Evolutionary conservation across 2,888 invertebrate species (phyloP).

Genomic region (Drosophila aldrichi): DNA sequence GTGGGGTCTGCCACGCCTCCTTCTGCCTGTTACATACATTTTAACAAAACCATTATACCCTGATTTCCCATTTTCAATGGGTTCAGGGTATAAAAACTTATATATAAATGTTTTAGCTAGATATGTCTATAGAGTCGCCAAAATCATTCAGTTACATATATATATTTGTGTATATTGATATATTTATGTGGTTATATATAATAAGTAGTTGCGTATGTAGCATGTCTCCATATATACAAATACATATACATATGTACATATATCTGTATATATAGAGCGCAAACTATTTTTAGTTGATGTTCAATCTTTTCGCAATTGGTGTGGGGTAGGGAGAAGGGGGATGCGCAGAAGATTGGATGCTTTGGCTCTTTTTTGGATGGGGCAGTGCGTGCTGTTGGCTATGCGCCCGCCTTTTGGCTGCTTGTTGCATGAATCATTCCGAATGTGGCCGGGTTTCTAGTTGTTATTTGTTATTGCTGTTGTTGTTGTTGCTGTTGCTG

Average conservation of each 20-base stretch:
- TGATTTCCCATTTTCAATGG: no score
- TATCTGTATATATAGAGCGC: conserved; percentile 76
- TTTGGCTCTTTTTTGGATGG: conserved; percentile 28
- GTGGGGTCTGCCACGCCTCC: no score
- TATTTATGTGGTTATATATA: conserved; percentile 9
- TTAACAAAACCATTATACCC: no score
- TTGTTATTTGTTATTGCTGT: conserved; percentile 38
- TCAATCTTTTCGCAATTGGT: conserved; percentile 73
- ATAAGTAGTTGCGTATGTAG: conserved; percentile 13
- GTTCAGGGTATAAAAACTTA: no score
- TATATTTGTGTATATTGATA: not conserved
- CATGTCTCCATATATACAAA: conserved; percentile 15
- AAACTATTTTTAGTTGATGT: conserved; percentile 72
- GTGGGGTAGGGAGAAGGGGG: conserved; percentile 24
- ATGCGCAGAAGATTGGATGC: conserved; percentile 32
- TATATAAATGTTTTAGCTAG: conserved; percentile 6
- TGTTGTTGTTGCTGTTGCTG: conserved; percentile 32
- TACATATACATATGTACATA: conserved; percentile 29
- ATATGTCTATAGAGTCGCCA: conserved; percentile 72
- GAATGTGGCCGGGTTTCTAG: conserved; percentile 58
- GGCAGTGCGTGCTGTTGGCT: conserved; percentile 78
- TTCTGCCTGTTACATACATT: no score
- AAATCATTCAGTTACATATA: conserved; percentile 64
- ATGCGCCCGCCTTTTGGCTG: conserved; percentile 74
- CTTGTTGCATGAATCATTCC: conserved; percentile 74